Base-by-base conservation (phyloP, 2,888 invertebrate species). In the Epirrhoe alternata region DNA sequence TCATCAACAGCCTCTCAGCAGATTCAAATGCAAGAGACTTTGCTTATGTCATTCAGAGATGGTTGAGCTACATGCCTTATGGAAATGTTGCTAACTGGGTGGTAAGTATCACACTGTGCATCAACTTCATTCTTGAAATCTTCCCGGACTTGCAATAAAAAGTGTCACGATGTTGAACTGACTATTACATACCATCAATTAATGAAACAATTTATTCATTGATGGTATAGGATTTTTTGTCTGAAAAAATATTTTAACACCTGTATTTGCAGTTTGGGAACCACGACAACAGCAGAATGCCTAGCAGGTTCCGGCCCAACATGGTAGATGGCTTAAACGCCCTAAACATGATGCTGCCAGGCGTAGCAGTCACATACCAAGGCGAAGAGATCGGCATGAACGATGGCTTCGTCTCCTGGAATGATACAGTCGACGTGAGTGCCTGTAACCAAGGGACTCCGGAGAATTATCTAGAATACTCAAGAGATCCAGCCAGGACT, bases 321-420 rank as follows among this genome's bases (percentile, higher is more conserved):
- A 94, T 96, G 78, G 94, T 95, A 0, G 96, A 97, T 68, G 95
- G 95, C 0, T 81, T 97, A 5, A 96, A 96, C 81, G 94, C 96
- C 77, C 85, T 98, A 59, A 94, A 95, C 64, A 92, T 96, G 79
- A 83, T 96, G 10, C 87, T 98, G 17, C 97, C 97, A 0, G 97
- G 97, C 38, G 95, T 96, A 0, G 94, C 96, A 0, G 94, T 97
- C n/a, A 95, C 96, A 0, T 97, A 97, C 86, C 97, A 97, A 77
- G 97, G 97, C 0, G 97, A 97, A 77, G 97, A 97, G 84, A 95
- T 97, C 30, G 97, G 96, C 0, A 96, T 97, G 96, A 85, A 87
- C 42, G 95, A 96, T 72, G 94, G 94, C 0, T 85, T 82, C 66
- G 92, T 95, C 57, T 90, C 94, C 68, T 95, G 92, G 87, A 87